Evolutionary conservation across 37 sponge, comb jelly and placozoan species (phyloP), one percentile per base, ranked within the genome.

Genomic region (Haliclona indistincta): DNA sequence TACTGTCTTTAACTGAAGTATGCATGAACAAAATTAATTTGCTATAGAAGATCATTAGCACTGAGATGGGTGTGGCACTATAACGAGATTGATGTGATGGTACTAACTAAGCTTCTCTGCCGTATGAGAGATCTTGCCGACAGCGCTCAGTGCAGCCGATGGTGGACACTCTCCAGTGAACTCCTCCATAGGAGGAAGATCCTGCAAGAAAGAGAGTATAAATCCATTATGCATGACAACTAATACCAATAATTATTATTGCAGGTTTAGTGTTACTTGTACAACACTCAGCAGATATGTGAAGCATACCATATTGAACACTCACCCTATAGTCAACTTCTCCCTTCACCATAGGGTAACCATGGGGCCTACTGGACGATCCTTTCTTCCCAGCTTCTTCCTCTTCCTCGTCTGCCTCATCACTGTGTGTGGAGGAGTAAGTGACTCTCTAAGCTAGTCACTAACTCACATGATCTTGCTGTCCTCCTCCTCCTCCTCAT

Each of bases 81-180:
- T n/a, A n/a, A n/a, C 51, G 15, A 15, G 10, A 47, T 47, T 47
- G 51, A 17, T 17, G 15, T 47, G 13, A 47, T 47, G 44, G 2
- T 7, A 69, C 74, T 38, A 32, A 56, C 74, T 45, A n/a, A 80
- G 73, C 37, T 61, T 63, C 81, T 80, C 81, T 4, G 81, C 61
- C 8, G 35, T 26, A 52, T 80, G 81, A 51, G 64, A 63, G 23
- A 80, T 63, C 38, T 42, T 63, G 3, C 73, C 81, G 22, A 80
- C 30, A 0, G 81, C 62, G 7, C 34, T 3, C 17, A 80, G 28
- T 22, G 22, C 11, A 2, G 44, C 72, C 23, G 37, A 41, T 47
- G 29, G 17, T 43, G 81, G 81, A 63, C 69, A 80, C 10, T 63
- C 23, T 38, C 63, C 35, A 10, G 37, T 3, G 15, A 64, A 51